A percentile compares a stretch with the other conserved stretches of the same genome.
Conservation (phyloP, 2,113 vertebrate genomes). For the Circaetus cinerascens region DNA sequence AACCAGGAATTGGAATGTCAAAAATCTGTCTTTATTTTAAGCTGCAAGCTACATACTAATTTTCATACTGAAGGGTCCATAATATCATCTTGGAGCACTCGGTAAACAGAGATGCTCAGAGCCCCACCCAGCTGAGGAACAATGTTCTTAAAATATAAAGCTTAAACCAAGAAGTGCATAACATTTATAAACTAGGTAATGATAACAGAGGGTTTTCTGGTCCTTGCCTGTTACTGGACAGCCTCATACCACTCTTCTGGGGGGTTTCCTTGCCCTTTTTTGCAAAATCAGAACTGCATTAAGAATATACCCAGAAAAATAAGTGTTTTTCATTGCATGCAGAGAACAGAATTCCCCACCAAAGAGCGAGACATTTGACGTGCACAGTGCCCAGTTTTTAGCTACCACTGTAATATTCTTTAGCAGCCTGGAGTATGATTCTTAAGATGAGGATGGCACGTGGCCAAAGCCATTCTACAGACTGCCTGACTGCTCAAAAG, state of each 20-base stretch:
- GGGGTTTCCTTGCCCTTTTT: neutral
- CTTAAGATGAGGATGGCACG: neutral
- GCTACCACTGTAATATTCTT: neutral
- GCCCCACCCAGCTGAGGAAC: neutral
- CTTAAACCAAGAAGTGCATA: neutral
- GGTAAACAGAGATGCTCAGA: neutral
- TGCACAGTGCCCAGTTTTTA: neutral
- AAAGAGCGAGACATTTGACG: neutral
- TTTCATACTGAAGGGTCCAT: neutral
- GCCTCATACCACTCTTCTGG: neutral
- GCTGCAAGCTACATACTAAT: neutral
- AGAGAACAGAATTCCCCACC: neutral
- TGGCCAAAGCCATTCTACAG: neutral
- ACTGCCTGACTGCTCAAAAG: neutral
- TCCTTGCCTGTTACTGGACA: neutral
- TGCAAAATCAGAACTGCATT: neutral
- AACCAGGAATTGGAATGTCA: neutral
- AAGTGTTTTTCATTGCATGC: rapidly evolving
- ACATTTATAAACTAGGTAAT: neutral
- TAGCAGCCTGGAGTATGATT: neutral
- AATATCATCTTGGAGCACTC: neutral
- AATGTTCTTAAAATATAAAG: neutral
- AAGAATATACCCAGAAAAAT: neutral
- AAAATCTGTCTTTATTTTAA: neutral
- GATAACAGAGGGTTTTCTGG: neutral